These are phyloP conservation scores for Callinectes sapidus DNA, from an alignment of 2,888 invertebrate species.

Conservation along the genomic window DNA sequence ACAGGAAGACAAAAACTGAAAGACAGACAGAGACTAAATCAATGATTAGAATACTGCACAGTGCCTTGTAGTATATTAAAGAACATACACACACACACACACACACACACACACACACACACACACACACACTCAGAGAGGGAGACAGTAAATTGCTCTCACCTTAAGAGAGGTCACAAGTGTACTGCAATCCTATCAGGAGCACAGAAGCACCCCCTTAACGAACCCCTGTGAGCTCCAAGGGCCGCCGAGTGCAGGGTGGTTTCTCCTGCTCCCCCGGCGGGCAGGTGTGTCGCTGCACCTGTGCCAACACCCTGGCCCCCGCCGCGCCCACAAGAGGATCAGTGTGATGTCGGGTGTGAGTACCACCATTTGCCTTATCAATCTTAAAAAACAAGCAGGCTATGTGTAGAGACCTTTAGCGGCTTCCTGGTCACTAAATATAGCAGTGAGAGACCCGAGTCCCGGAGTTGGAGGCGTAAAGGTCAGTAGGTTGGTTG, in stretches of 20 bases:
- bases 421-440: conserved; percentile 24
- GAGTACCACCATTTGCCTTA: not conserved
- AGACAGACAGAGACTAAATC: not conserved
- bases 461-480: not conserved
- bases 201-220: not conserved
- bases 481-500: conserved; percentile 37
- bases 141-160: not conserved
- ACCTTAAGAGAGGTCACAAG: not conserved
- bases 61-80: not conserved
- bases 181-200: not conserved
- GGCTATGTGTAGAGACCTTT: not conserved
- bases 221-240: not conserved
- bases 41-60: not conserved
- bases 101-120: conserved; percentile 1
- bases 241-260: not conserved
- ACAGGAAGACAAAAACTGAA: not conserved
- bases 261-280: not conserved
- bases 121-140: not conserved
- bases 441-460: not conserved
- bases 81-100: not conserved
- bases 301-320: not conserved
- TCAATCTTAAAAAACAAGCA: not conserved
- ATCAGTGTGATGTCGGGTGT: not conserved
- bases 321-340: not conserved
- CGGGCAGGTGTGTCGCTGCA: conserved; percentile 5